Evolutionary conservation across 2,113 vertebrate genomes (phyloP), one percentile per base, ranked within the genome.

Genomic region (Amphiprion ocellaris): DNA sequence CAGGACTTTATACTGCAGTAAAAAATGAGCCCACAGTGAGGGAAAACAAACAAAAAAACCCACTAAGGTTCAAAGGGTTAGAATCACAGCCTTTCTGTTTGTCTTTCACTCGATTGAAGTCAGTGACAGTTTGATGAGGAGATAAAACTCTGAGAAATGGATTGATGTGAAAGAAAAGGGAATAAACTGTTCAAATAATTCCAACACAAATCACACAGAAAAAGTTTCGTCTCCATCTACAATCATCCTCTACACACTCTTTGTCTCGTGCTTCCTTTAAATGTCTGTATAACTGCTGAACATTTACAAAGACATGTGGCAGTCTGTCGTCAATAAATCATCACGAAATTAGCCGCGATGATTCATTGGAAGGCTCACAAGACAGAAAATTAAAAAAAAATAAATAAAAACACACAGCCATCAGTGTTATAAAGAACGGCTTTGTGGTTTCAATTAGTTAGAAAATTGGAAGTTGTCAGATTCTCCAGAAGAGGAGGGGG

Each of bases 321-420:
- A 24, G 60, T 69, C 55, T 74, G 50, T 65, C 63, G 46, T 54
- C 66, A 63, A 50, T 78, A 71, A 87, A 84, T 71, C 76, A 82
- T 46, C 66, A 2, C 10, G 0, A 44, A 56, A 62, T 65, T 52
- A 66, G 69, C 69, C 5, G 37, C 1, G 59, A 64, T 26, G 68
- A 74, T 47, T 77, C 69, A 60, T 37, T 19, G 5, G 4, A 11
- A 37, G 55, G 41, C 61, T 77, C 58, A 12, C 26, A 19, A 30
- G 44, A 56, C 23, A 26, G 26, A 26, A 26, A 26, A 26, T 26
- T 26, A 33, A 46, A 70, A 4, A 46, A 47, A 15, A 49, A 17
- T 64, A 2, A 46, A 69, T 59, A 30, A 70, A 4, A 46, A 69
- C 63, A 30, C 26, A 44, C 0, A n/a, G n/a, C 46, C 5, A 21